phyloP scores from a whole-genome alignment of 1,140 invertebrate genomes.

The Onthophagus taurus region DNA sequence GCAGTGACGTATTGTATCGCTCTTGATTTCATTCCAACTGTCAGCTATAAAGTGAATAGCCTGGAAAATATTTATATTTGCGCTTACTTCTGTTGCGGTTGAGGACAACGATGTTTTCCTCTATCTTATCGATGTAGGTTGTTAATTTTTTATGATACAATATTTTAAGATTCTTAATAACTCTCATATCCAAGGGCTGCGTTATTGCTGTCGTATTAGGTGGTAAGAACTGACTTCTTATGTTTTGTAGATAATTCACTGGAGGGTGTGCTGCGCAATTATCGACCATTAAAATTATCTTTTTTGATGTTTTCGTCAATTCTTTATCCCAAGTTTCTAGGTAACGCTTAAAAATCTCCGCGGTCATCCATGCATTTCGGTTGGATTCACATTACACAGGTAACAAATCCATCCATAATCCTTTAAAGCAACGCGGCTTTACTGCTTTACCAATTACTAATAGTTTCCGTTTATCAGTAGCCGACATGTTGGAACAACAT shows the following conservation, averaged over 20 bases:
- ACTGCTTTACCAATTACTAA: too few species aligned
- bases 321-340: background rate
- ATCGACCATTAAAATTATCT: background rate
- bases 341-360: background rate
- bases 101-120: conserved; percentile 1
- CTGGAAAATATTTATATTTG: background rate
- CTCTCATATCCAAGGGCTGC: background rate
- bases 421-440: too few species aligned
- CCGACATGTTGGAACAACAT: too few species aligned
- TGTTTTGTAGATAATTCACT: background rate
- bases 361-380: conserved; percentile 3
- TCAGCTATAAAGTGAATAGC: background rate
- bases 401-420: too few species aligned
- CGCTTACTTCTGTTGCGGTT: conserved; percentile 4
- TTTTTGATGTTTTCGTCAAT: background rate
- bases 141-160: background rate
- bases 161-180: background rate
- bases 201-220: background rate
- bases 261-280: background rate
- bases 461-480: too few species aligned
- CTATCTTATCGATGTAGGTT: conserved; percentile 1
- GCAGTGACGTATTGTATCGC: background rate
- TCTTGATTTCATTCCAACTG: background rate
- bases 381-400: too few species aligned
- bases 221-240: background rate